A percentile compares a stretch with the other conserved stretches of the same genome.
Evolutionary conservation across 1,140 invertebrate species (phyloP).

Genomic region (Harlomillsia oculata): DNA sequence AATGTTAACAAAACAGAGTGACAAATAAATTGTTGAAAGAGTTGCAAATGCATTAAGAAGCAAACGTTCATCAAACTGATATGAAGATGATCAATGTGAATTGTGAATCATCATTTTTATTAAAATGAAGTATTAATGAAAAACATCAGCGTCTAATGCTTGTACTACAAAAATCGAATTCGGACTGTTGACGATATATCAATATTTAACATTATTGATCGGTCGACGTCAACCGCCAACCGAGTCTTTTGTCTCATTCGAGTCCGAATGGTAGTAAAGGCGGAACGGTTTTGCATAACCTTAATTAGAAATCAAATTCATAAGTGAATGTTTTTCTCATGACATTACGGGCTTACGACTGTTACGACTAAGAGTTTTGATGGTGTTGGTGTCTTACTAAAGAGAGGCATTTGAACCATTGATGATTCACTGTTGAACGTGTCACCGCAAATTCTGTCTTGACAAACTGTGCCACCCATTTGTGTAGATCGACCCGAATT

Average conservation of each 20-base stretch:
- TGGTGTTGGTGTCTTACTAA: conserved; percentile 60
- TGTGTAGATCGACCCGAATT: conserved; percentile 49
- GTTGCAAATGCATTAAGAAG: too few relatives aligned
- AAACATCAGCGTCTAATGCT: too few relatives aligned
- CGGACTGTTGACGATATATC: neutral
- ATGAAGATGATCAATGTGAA: too few relatives aligned
- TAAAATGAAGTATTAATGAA: conserved; percentile 47
- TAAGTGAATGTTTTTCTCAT: too few relatives aligned
- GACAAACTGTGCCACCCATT: conserved; percentile 43
- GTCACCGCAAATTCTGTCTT: conserved; percentile 62
- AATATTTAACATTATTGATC: neutral
- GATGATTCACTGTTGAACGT: conserved; percentile 55
- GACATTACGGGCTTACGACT: neutral
- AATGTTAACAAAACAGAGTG: too few relatives aligned
- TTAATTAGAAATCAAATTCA: neutral
- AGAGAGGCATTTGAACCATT: conserved; percentile 48
- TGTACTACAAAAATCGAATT: neutral
- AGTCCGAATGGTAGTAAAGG: conserved; percentile 64
- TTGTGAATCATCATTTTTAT: too few relatives aligned
- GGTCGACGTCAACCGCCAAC: conserved; percentile 67
- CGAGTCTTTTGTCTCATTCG: conserved; percentile 59
- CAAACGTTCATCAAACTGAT: too few relatives aligned
- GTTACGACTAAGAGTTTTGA: too few relatives aligned
- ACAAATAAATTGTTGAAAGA: too few relatives aligned
- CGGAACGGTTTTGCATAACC: conserved; percentile 58